Evolutionary conservation across 2,888 invertebrate species (phyloP), one percentile per base, ranked within the genome.

Genomic region (Aethes cnicana): DNA sequence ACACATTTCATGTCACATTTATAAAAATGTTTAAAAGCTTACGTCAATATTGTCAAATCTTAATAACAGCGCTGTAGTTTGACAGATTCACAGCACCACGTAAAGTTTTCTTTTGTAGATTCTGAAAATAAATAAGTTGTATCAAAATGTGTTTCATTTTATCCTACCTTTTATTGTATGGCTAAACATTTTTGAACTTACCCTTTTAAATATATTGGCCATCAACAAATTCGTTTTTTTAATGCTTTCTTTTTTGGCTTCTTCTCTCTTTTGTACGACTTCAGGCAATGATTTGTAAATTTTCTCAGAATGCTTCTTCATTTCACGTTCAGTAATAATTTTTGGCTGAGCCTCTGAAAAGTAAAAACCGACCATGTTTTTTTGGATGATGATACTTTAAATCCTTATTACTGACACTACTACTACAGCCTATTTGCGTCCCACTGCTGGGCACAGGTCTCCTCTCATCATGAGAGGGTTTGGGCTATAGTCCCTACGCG

Each of bases 121-220:
- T 94, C 92, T 93, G 85, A 58, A 92, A 85, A 33, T 36, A 39
- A 53, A 21, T 18, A 35, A 41, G 52, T 20, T 32, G 28, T n/a
- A 20, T 14, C 20, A 35, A 16, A 9, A 4, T 5, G 4, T 23
- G 12, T 12, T 14, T 21, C 23, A 8, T 21, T 21, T 14, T 7
- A 17, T 9, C 5, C 2, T 3, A 23, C 7, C 23, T 7, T 23
- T 3, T 2, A 23, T 2, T 5, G 2, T 4, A 6, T 23, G 2
- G 2, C 8, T 8, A 4, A 2, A 23, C 8, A 5, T 8, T 2
- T 8, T 23, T 23, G 11, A 26, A 26, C 26, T 56, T 81, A 95
- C 95, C 90, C 92, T 93, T 72, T 94, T 94, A 77, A 95, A 96
- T 52, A 95, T 90, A 72, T 93, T 92, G 1, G 93, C 93, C 91